Base-by-base conservation (phyloP, 2,888 invertebrate species). In the Escarpia spicata region DNA sequence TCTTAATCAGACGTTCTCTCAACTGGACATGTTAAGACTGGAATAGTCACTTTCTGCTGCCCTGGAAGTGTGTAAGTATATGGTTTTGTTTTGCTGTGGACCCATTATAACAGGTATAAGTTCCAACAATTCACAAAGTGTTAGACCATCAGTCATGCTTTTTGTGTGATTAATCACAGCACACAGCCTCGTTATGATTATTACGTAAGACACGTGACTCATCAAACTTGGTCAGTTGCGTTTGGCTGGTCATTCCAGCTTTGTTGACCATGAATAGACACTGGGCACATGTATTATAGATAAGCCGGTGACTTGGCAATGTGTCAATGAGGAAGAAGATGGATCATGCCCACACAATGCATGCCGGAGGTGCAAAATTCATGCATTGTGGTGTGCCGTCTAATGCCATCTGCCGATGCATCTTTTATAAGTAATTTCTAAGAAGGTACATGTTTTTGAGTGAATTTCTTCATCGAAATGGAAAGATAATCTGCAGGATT, bases 371-470 rank as follows among this genome's bases (percentile, higher is more conserved):
- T 90, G 90, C 90, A 91, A 26, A n/a, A 26, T 26, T 15, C 91
- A 91, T 91, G 91, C 91, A 91, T 91, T 91, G 91, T 31, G 31
- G 91, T 91, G 26, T 91, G 91, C 3, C 31, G 8, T 91, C n/a
- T 91, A 91, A 91, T 91, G 31, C 91, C n/a, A 91, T 91, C 91
- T 31, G 3, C 91, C 37, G 31, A 31, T 91, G 26, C 91, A 91
- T 91, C 31, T 91, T 91, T 91, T 31, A 91, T 91, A 91, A 91
- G 91, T 91, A 91, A 26, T 91, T 91, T 91, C 91, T 91, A 91
- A 91, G 91, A 91, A 91, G 4, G n/a, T 31, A 26, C 31, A 31
- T 31, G 91, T 91, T 91, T 91, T 26, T 91, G 31, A n/a, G 91
- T 91, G 31, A 91, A 91, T 91, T 31, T 91, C 31, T 91, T 91